Conservation (phyloP, 2,888 invertebrate species). For the Drosophila eohydei region DNA sequence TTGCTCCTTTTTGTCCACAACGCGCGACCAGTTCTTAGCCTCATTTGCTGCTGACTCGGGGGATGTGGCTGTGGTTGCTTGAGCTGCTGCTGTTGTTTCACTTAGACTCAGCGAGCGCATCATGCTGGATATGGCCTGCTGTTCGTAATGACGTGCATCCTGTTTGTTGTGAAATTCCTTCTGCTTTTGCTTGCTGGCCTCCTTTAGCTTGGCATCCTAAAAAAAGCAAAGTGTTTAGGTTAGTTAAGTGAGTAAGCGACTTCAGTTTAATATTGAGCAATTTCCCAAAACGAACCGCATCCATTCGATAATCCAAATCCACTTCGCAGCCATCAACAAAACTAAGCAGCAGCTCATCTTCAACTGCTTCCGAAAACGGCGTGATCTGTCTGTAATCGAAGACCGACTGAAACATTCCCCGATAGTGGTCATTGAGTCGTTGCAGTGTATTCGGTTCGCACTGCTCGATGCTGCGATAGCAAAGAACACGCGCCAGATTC, state of each 20-base stretch:
- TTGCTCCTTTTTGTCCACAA: constrained; percentile 85
- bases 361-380: constrained; percentile 88
- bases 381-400: constrained; percentile 89
- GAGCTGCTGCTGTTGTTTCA: constrained; percentile 41
- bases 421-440: constrained; percentile 89
- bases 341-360: constrained; percentile 86
- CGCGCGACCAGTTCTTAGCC: constrained; percentile 81
- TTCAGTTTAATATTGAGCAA: background rate
- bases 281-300: constrained; percentile 53
- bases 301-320: constrained; percentile 86
- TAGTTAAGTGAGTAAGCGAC: background rate
- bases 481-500: constrained; percentile 90
- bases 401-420: constrained; percentile 86
- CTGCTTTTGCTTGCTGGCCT: constrained; percentile 64
- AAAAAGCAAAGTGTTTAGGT: background rate
- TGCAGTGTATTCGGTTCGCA: constrained; percentile 88
- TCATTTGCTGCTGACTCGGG: constrained; percentile 51
- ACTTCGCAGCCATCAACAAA: constrained; percentile 85
- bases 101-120: constrained; percentile 77
- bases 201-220: constrained; percentile 53
- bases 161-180: constrained; percentile 71
- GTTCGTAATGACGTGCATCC: constrained; percentile 81
- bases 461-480: constrained; percentile 88
- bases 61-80: constrained; percentile 42
- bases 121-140: constrained; percentile 83